Base-by-base conservation (phyloP, 2,113 vertebrate genomes). In the Cromileptes altivelis region DNA sequence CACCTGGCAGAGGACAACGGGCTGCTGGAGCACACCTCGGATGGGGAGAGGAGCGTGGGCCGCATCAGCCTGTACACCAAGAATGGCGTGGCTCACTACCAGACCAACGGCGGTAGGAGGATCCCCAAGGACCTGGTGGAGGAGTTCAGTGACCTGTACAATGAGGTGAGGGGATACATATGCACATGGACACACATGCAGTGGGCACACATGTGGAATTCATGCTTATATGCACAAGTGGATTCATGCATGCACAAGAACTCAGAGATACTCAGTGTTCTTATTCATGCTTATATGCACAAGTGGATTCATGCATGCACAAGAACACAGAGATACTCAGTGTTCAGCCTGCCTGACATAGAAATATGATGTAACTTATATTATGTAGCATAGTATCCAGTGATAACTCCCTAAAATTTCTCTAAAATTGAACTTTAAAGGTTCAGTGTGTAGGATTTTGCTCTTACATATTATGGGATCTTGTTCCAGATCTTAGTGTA, bases 91-190 rank as follows among this genome's bases (percentile, higher is more conserved):
- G 97, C 98, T 82, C 97, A 99, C 95, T 98, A 99, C 91, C 98
- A 98, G 92, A 99, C 98, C 94, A 97, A 97, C 90, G 95, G 12
- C 0, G 98, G 98, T 84, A 96, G 94, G 83, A 96, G 98, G 93
- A 97, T 99, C 95, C 98, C 98, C 89, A 99, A 99, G 93, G 97
- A 99, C 91, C 94, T 99, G 96, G 98, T 99, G 96, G 98, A 99
- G 95, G 98, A 99, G 96, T 99, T 99, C 97, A 98, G 98, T 85
- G 98, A 99, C 96, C 95, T 98, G 95, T 99, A 99, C 97, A 98
- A 99, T 88, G 97, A 99, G 97, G 98, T 99, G 87, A 91, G 95
- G 88, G 37, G 17, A 58, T 12, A 6, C 67, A 57, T 10, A 10
- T n/a, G 21, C 37, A 6, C 40, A 75, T 23, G 65, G 67, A 25